Percentiles rank a stretch among this genome's conserved stretches.
Evolutionary conservation across 2,113 vertebrate genomes (phyloP).

Genomic region (Ptyas mucosa): DNA sequence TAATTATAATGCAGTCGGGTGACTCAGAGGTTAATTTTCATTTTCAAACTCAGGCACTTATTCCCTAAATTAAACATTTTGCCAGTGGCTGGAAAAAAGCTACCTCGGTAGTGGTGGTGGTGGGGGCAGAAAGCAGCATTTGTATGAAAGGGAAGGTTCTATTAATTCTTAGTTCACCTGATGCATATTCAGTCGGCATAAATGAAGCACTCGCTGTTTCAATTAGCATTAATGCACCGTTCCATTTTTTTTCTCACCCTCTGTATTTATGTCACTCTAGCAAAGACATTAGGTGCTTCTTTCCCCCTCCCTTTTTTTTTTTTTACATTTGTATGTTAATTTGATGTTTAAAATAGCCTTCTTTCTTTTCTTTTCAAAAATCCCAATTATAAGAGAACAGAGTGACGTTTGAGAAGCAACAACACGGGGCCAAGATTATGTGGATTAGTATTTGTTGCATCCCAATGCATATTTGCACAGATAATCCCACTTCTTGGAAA

Average conservation of each 20-base stretch:
- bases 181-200: slow-evolving; percentile 48
- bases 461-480: neutral
- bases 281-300: neutral
- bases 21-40: slow-evolving; percentile 8
- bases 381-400: neutral
- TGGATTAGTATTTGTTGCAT: neutral
- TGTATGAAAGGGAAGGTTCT: slow-evolving; percentile 18
- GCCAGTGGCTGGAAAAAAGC: neutral
- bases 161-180: slow-evolving; percentile 40
- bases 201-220: slow-evolving; percentile 48
- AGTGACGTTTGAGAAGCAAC: neutral
- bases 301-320: neutral
- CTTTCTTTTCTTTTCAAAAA: neutral
- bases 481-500: neutral
- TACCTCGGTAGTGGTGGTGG: neutral
- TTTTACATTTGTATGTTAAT: slow-evolving; percentile 46
- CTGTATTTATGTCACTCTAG: slow-evolving; percentile 38
- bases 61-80: slow-evolving; percentile 24
- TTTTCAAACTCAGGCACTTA: slow-evolving; percentile 3
- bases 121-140: neutral
- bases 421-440: neutral
- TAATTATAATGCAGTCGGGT: neutral
- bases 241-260: slow-evolving; percentile 27
- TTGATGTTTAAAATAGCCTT: slow-evolving; percentile 23
- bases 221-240: slow-evolving; percentile 56